phyloP scores from a whole-genome alignment of 1,140 invertebrate species.

The Scaptomyza pallida region DNA sequence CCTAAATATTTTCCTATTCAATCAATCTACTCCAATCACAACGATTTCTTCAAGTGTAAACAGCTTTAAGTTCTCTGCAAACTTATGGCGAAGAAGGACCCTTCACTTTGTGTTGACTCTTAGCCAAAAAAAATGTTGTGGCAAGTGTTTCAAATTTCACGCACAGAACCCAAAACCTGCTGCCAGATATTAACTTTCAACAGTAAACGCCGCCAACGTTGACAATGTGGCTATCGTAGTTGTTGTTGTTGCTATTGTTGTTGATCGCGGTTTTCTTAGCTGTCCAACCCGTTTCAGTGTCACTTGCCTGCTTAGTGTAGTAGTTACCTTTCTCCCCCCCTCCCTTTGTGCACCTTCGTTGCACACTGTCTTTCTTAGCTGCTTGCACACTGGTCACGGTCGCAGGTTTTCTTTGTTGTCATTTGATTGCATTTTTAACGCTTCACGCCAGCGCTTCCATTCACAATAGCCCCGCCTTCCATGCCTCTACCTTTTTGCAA shows the following conservation, averaged over 20 bases:
- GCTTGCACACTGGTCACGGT: slow-evolving; percentile 60
- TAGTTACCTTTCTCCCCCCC: slow-evolving; percentile 15
- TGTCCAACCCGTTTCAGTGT: slow-evolving; percentile 54
- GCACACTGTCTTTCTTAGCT: slow-evolving; percentile 44
- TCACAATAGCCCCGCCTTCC: slow-evolving; percentile 17
- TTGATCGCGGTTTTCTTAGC: slow-evolving; percentile 56
- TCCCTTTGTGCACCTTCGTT: slow-evolving; percentile 33
- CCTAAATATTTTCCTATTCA: too few relatives aligned
- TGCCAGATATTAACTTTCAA: slow-evolving; percentile 70
- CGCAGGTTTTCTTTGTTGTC: slow-evolving; percentile 56
- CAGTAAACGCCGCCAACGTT: slow-evolving; percentile 11
- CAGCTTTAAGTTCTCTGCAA: slow-evolving; percentile 4
- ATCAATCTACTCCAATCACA: too few relatives aligned
- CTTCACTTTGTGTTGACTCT: slow-evolving; percentile 51
- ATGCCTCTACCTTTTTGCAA: neutral
- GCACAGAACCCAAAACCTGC: slow-evolving; percentile 34
- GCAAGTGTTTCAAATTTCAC: slow-evolving; percentile 61
- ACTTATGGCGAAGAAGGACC: slow-evolving; percentile 33
- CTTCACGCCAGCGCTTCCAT: slow-evolving; percentile 59
- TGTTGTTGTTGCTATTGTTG: slow-evolving; percentile 13
- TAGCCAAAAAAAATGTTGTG: slow-evolving; percentile 18
- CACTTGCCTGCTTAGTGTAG: slow-evolving; percentile 16
- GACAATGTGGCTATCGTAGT: slow-evolving; percentile 15
- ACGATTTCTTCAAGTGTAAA: neutral
- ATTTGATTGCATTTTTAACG: slow-evolving; percentile 79